Evolutionary conservation across 1,140 invertebrate genomes (phyloP).

Genomic region (Drosophila auraria): DNA sequence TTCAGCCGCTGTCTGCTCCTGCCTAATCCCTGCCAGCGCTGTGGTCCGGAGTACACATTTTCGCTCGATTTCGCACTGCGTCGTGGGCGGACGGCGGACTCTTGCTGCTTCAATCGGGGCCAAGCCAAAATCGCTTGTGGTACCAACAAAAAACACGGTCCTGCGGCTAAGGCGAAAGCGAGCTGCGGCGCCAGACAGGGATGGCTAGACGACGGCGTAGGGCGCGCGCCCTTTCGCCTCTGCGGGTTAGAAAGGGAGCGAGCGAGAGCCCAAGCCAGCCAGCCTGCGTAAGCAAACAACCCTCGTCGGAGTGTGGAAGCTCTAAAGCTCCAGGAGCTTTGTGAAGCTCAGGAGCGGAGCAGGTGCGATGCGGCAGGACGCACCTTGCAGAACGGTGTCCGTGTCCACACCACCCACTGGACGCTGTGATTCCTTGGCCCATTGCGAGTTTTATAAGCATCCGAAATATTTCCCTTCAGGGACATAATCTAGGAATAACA

Average conservation of each 20-base stretch:
- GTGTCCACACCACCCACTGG: too few relatives aligned
- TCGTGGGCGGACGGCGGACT: conserved; percentile 19
- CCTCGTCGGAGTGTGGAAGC: conserved; percentile 22
- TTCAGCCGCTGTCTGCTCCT: neutral
- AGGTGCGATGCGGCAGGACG: neutral
- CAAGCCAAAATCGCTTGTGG: conserved; percentile 79
- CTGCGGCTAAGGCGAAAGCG: conserved; percentile 24
- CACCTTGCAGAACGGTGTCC: too few relatives aligned
- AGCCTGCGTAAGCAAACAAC: conserved; percentile 38
- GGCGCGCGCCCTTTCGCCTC: conserved; percentile 7
- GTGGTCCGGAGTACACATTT: conserved; percentile 27
- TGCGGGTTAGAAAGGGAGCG: conserved; percentile 36
- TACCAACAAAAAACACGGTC: conserved; percentile 61
- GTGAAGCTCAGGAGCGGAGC: neutral
- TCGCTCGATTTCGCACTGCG: conserved; percentile 42
- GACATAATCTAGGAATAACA: too few relatives aligned
- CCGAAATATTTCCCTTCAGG: too few relatives aligned
- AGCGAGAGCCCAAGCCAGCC: conserved; percentile 10
- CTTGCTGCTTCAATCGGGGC: conserved; percentile 64
- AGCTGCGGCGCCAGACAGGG: conserved; percentile 31
- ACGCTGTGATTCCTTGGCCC: too few relatives aligned
- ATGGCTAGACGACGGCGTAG: conserved; percentile 2
- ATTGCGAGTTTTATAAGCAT: too few relatives aligned
- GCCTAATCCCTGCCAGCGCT: conserved; percentile 10
- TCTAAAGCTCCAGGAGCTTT: conserved; percentile 43